These are phyloP conservation scores for Oncorhynchus kisutch DNA, from an alignment of 2,113 vertebrate genomes.

Conservation along the genomic window DNA sequence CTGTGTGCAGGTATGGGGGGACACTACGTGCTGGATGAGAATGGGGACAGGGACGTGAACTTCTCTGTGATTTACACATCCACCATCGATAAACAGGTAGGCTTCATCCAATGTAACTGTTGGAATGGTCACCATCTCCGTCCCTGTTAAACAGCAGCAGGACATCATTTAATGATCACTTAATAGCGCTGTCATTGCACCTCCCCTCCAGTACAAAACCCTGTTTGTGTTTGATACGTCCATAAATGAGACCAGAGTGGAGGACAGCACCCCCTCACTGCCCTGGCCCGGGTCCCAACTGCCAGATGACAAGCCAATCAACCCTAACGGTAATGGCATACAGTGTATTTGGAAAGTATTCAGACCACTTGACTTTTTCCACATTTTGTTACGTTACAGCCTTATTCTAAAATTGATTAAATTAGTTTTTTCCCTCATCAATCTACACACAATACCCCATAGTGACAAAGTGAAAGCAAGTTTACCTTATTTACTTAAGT, in stretches of 20 bases:
- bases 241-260: slow-evolving; percentile 33
- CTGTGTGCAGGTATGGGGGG: slow-evolving; percentile 77
- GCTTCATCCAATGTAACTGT: slow-evolving; percentile 25
- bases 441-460: no score
- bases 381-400: no score
- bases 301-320: slow-evolving; percentile 71
- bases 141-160: neutral
- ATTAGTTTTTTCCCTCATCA: no score
- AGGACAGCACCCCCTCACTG: slow-evolving; percentile 59
- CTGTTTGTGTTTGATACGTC: slow-evolving; percentile 81
- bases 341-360: no score
- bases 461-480: no score
- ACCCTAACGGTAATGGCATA: slow-evolving; percentile 34
- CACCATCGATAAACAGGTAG: slow-evolving; percentile 66
- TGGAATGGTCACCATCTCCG: neutral
- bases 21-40: slow-evolving; percentile 80
- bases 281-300: slow-evolving; percentile 75
- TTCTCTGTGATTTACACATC: slow-evolving; percentile 84
- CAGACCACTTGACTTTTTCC: no score
- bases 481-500: no score
- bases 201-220: slow-evolving; percentile 73
- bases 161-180: neutral
- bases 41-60: slow-evolving; percentile 84
- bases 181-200: neutral
- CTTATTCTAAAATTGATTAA: no score